Conservation (phyloP, 1,140 invertebrate genomes). For the Drosophila fuyamai region DNA sequence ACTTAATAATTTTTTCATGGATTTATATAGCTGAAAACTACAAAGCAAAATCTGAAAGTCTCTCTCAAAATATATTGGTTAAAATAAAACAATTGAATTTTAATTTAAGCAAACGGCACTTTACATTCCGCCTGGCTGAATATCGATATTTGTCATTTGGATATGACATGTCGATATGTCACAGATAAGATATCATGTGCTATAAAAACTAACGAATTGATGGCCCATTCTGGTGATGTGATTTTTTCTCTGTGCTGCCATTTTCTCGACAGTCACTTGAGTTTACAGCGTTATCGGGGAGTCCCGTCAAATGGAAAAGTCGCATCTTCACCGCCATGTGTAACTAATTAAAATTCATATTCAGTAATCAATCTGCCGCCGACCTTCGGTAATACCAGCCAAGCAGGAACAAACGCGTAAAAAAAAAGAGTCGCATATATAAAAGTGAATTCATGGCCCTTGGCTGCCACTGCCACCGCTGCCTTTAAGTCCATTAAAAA, state of each 20-base stretch:
- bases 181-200: neutral
- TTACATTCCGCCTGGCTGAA: too few relatives aligned
- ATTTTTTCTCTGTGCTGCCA: neutral
- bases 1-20: too few relatives aligned
- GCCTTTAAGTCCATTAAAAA: constrained; percentile 79
- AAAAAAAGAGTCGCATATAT: constrained; percentile 29
- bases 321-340: constrained; percentile 1
- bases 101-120: neutral
- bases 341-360: constrained; percentile 47
- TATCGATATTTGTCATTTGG: neutral
- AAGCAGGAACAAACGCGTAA: constrained; percentile 13
- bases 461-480: constrained; percentile 26
- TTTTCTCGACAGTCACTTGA: neutral
- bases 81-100: too few relatives aligned
- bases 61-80: too few relatives aligned
- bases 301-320: neutral
- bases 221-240: neutral
- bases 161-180: neutral
- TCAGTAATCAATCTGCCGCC: constrained; percentile 39
- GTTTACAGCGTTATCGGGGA: neutral
- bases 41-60: too few relatives aligned
- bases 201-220: neutral
- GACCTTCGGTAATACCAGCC: constrained; percentile 29
- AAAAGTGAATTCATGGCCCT: constrained; percentile 61
- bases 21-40: too few relatives aligned